phyloP scores from a whole-genome alignment of 2,888 invertebrate genomes.

The Clitarchus hookeri region DNA sequence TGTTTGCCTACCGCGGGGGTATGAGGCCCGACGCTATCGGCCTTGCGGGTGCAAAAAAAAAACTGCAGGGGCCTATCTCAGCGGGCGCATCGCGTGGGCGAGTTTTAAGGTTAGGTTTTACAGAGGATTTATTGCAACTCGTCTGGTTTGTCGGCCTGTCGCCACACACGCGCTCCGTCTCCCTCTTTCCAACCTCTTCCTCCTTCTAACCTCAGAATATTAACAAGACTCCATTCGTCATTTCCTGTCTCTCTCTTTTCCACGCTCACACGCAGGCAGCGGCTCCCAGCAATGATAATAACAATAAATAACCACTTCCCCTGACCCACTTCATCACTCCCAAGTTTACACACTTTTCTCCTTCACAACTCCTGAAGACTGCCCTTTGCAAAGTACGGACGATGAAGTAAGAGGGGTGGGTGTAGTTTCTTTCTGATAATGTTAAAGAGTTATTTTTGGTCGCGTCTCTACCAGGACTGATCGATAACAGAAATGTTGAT shows the following conservation, averaged over 20 bases:
- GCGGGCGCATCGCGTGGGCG: constrained; percentile 11
- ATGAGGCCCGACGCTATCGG: too few relatives aligned
- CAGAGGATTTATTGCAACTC: neutral
- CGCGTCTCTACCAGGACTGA: too few relatives aligned
- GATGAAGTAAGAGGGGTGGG: too few relatives aligned
- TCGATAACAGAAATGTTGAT: too few relatives aligned
- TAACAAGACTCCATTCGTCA: constrained; percentile 14
- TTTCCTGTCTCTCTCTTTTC: neutral
- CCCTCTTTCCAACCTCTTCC: neutral
- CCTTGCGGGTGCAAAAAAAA: neutral
- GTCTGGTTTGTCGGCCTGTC: neutral
- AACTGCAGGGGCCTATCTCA: neutral
- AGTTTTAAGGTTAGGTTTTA: constrained; percentile 3
- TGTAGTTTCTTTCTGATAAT: too few relatives aligned
- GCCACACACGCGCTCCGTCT: neutral
- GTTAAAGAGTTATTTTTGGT: too few relatives aligned
- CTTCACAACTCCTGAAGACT: neutral
- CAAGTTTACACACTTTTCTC: neutral
- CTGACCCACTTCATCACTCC: neutral
- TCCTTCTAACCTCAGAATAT: neutral
- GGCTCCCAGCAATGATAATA: constrained; percentile 6
- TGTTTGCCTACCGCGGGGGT: too few relatives aligned
- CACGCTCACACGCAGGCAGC: neutral
- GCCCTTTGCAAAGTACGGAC: neutral
- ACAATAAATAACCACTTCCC: neutral